Base-by-base conservation (phyloP, 2,797 vertebrate species). In the Cygnus olor region DNA sequence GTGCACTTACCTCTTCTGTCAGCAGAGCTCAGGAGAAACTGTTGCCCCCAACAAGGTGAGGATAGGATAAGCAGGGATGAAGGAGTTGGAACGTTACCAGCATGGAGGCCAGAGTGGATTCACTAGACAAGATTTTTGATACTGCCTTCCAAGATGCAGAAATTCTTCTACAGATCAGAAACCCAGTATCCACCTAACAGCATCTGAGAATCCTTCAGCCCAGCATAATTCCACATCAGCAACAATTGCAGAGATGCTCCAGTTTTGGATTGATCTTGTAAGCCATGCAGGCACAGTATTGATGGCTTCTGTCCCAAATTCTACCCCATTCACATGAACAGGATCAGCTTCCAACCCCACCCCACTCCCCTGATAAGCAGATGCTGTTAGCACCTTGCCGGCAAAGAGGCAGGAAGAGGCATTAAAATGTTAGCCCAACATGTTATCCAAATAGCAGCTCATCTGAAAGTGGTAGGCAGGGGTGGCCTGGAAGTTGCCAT, bases 401-500 rank as follows among this genome's bases (percentile, higher is more conserved):
- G 38, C 68, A 73, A 54, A 87, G 56, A 82, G 78, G 78, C 84
- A 96, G 73, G 82, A 89, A 91, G 85, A 84, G 36, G 80, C 74
- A 56, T 45, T 76, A 17, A 47, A 56, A 70, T 5, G n/a, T 56
- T 22, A 87, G 56, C 64, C 57, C 36, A 86, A 30, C 45, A 49
- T 0, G 1, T 78, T 64, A 83, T 42, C 58, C 88, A 34, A 70
- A 83, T 20, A 81, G 89, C 71, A 93, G 77, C 66, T 84, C 72
- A 72, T 89, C 80, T 80, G 80, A 90, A 88, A 42, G 54, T 57
- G 77, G 80, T 24, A 66, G 42, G 49, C 25, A 94, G 87, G 63
- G 40, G 36, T 56, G 77, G 58, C 51, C 70, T 88, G 66, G 40
- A 86, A 81, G 49, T n/a, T 61, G 57, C 36, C 45, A 14, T 60